phyloP scores from a whole-genome alignment of 2,113 vertebrate species.

The Nyctereutes procyonoides region DNA sequence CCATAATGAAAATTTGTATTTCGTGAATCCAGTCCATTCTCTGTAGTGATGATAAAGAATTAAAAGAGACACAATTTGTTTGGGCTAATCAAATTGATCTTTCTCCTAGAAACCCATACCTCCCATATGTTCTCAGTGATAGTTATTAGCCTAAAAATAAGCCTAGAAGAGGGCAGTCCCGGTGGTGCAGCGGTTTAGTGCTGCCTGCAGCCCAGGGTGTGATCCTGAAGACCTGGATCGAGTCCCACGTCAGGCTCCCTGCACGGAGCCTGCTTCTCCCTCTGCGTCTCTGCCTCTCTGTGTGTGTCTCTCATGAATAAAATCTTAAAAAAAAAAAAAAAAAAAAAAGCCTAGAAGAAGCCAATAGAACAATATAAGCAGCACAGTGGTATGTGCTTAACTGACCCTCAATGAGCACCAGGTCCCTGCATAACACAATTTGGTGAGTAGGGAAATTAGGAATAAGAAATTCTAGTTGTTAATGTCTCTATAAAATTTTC shows the following conservation, averaged over 20 bases:
- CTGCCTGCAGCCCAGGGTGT: too few relatives aligned
- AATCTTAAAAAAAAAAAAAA: too few relatives aligned
- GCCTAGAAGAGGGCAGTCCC: not conserved
- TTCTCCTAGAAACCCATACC: not conserved
- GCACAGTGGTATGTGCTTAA: not conserved
- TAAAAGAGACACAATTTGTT: not conserved
- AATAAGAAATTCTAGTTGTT: constrained; percentile 13
- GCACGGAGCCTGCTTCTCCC: too few relatives aligned
- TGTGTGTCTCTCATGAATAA: too few relatives aligned
- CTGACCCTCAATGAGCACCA: not conserved
- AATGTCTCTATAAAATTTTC: not conserved
- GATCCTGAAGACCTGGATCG: too few relatives aligned
- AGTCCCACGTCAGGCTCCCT: too few relatives aligned
- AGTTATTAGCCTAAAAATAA: not conserved
- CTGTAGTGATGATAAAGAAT: not conserved
- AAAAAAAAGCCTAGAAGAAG: not conserved
- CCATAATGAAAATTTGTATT: not conserved
- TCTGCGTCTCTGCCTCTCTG: too few relatives aligned
- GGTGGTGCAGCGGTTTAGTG: too few relatives aligned
- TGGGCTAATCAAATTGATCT: not conserved
- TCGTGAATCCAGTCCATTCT: not conserved
- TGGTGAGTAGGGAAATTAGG: not conserved
- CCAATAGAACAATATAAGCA: not conserved
- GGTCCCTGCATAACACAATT: not conserved
- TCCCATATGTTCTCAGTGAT: not conserved